A percentile compares a stretch with the other conserved stretches of the same genome.
phyloP scores from a whole-genome alignment of 2,113 vertebrate species.

The Dasypus novemcinctus region DNA sequence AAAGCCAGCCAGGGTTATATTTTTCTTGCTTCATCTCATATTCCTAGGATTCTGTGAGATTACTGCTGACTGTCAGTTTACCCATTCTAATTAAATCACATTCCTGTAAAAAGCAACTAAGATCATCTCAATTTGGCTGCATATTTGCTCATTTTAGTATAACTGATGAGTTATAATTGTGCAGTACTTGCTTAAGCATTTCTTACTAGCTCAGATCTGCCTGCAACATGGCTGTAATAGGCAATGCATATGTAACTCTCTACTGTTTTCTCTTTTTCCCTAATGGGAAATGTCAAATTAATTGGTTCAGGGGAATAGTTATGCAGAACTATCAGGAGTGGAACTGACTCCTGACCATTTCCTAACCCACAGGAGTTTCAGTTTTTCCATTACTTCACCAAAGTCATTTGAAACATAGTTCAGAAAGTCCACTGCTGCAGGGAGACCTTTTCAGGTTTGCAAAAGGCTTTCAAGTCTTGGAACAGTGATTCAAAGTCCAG shows the following conservation, averaged over 20 bases:
- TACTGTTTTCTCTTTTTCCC: neutral
- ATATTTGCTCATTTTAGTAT: neutral
- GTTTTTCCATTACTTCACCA: conserved; percentile 9
- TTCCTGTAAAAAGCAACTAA: conserved; percentile 56
- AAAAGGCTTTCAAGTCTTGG: conserved; percentile 33
- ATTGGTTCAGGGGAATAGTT: neutral
- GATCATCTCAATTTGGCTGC: conserved; percentile 43
- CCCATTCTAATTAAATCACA: conserved; percentile 58
- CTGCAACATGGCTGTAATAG: neutral
- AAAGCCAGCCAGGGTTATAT: neutral
- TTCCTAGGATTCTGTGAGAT: conserved; percentile 32
- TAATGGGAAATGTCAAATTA: conserved; percentile 17
- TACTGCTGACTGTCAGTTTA: conserved; percentile 20
- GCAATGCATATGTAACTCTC: neutral
- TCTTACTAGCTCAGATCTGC: conserved; percentile 38
- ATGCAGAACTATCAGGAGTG: neutral
- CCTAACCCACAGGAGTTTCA: neutral
- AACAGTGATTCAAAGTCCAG: conserved; percentile 53
- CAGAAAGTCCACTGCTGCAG: conserved; percentile 18
- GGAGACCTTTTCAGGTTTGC: conserved; percentile 38
- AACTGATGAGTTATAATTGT: conserved; percentile 38
- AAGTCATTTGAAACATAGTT: conserved; percentile 39
- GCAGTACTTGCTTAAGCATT: conserved; percentile 6
- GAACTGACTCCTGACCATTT: conserved; percentile 3
- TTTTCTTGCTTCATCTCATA: conserved; percentile 40